Evolutionary conservation across 2,113 vertebrate genomes (phyloP).

Genomic region (human (Homo sapiens)): DNA sequence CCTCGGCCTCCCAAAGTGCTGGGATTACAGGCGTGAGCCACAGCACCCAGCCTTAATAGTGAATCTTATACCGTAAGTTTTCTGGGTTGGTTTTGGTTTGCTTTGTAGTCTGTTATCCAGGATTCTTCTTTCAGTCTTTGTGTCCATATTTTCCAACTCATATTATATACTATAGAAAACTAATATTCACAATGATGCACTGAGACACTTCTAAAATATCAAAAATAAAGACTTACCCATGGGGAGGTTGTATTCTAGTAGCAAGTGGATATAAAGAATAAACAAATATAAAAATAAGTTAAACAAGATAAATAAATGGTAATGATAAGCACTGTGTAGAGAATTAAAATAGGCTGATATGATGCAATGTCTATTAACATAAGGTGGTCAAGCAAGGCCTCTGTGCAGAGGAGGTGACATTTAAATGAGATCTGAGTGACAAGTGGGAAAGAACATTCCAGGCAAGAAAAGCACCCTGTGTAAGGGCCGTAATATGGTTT

Average conservation of each 20-base stretch:
- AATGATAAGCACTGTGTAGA: neutral
- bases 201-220: neutral
- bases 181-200: neutral
- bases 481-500: neutral
- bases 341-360: neutral
- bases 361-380: neutral
- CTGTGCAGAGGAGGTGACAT: neutral
- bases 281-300: neutral
- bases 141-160: neutral
- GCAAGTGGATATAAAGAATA: no score
- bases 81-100: neutral
- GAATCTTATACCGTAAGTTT: neutral
- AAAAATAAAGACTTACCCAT: neutral
- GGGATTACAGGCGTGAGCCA: no score
- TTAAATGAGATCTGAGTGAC: neutral
- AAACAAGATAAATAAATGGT: neutral
- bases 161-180: neutral
- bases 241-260: neutral
- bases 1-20: no score
- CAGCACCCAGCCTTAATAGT: neutral
- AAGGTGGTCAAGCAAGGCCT: neutral
- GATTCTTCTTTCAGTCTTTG: neutral
- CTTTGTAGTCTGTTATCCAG: neutral
- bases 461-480: neutral
- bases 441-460: neutral